phyloP scores from a whole-genome alignment of 2,888 invertebrate genomes.

The Toxonevra muliebris region DNA sequence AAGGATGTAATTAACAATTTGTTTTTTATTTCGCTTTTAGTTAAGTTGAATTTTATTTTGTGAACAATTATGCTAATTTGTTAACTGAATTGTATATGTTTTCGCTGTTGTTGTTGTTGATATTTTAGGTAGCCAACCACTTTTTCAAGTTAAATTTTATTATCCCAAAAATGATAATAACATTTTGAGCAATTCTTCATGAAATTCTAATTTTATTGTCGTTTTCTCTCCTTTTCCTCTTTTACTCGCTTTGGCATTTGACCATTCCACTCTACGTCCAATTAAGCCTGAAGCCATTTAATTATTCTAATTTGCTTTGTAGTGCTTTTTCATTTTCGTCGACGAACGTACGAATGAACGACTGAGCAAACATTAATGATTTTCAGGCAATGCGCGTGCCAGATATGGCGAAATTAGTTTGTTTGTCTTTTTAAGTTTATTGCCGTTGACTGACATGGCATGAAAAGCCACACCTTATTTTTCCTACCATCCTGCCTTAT shows the following conservation, averaged over 20 bases:
- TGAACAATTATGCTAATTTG: conserved; percentile 63
- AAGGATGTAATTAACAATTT: conserved; percentile 25
- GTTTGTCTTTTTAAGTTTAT: conserved; percentile 30
- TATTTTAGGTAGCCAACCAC: conserved; percentile 1
- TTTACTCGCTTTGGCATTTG: not conserved
- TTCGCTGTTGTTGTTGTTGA: not conserved
- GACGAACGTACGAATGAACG: not conserved
- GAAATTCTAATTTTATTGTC: conserved; percentile 44
- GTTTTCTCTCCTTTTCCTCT: not conserved
- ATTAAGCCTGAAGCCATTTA: conserved; percentile 60
- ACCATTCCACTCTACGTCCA: conserved; percentile 43
- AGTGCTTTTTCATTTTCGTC: conserved; percentile 11
- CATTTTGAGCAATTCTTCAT: conserved; percentile 17
- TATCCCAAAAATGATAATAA: conserved; percentile 41
- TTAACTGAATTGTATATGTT: conserved; percentile 51
- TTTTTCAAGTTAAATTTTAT: conserved; percentile 44
- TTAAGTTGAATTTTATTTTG: conserved; percentile 60
- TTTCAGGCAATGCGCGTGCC: conserved; percentile 49
- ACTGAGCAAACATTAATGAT: conserved; percentile 35
- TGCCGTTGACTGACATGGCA: conserved; percentile 32
- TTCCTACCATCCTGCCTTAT: not conserved
- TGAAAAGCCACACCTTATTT: conserved; percentile 28
- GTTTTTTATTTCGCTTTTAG: conserved; percentile 30
- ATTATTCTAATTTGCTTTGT: conserved; percentile 56
- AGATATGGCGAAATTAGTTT: conserved; percentile 51